Percentiles rank a stretch among this genome's conserved stretches.
Conservation (phyloP, 2,888 invertebrate genomes). For the Perdita meconis region DNA sequence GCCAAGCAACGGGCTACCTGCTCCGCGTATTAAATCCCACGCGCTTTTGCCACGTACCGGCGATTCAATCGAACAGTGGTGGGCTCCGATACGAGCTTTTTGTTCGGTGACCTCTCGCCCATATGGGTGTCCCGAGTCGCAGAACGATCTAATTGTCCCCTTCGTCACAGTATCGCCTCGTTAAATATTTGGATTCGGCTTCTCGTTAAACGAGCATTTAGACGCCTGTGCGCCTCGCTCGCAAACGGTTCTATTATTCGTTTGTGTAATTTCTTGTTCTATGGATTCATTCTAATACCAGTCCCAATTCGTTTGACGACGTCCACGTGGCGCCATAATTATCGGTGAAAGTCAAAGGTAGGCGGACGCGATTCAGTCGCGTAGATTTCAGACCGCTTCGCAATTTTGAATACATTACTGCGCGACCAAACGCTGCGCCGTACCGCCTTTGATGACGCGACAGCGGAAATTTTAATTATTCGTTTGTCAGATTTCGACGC, state of each 20-base stretch:
- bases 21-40: slow-evolving; percentile 73
- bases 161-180: slow-evolving; percentile 32
- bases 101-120: slow-evolving; percentile 55
- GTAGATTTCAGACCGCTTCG: not conserved
- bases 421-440: no score
- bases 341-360: slow-evolving; percentile 51
- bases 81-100: slow-evolving; percentile 60
- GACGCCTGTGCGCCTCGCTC: not conserved
- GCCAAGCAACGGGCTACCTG: slow-evolving; percentile 75
- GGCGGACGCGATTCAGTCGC: slow-evolving; percentile 31
- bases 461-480: slow-evolving; percentile 7
- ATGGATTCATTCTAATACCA: not conserved
- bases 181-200: slow-evolving; percentile 50
- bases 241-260: slow-evolving; percentile 8
- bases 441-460: not conserved
- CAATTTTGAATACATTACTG: slow-evolving; percentile 29
- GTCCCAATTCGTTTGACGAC: not conserved
- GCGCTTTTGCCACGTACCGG: slow-evolving; percentile 68
- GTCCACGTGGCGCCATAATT: slow-evolving; percentile 32
- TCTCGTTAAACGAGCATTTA: slow-evolving; percentile 42
- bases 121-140: slow-evolving; percentile 63
- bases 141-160: slow-evolving; percentile 38
- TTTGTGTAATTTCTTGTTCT: not conserved
- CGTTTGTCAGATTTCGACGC: not conserved
- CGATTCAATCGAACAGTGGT: slow-evolving; percentile 67